These are phyloP conservation scores for Tachyglossus aculeatus DNA, from an alignment of 2,797 vertebrate genomes.

Conservation along the genomic window DNA sequence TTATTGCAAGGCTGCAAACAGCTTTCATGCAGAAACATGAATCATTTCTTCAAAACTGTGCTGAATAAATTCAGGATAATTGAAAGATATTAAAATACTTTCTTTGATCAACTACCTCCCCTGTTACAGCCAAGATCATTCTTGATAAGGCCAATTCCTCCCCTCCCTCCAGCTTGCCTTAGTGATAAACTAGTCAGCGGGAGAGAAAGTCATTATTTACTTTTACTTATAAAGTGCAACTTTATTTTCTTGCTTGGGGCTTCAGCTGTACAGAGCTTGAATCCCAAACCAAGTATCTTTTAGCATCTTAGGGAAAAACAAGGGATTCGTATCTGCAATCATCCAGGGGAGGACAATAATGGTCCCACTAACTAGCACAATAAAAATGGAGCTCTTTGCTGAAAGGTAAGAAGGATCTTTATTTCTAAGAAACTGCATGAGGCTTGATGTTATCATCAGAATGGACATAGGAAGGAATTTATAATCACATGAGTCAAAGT, in stretches of 20 bases:
- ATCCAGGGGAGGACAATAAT: too few species aligned
- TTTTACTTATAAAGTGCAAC: neutral
- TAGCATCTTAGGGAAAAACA: neutral
- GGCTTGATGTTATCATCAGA: too few species aligned
- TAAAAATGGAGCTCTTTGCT: too few species aligned
- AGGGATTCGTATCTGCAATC: too few species aligned
- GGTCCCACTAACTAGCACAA: too few species aligned
- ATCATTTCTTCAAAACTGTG: neutral
- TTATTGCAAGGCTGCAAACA: neutral
- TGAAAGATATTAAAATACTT: neutral
- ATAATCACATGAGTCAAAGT: too few species aligned
- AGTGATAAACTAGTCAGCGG: neutral
- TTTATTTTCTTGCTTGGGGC: neutral
- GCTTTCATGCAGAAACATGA: neutral
- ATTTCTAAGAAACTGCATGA: too few species aligned
- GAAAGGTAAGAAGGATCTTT: too few species aligned
- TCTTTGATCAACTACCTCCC: neutral
- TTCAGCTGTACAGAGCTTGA: slow-evolving; percentile 24
- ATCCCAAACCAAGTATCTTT: neutral
- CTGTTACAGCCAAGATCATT: too few species aligned
- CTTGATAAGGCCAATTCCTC: too few species aligned
- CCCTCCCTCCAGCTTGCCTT: slow-evolving; percentile 22
- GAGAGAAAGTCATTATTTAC: slow-evolving; percentile 5
- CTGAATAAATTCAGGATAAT: neutral
- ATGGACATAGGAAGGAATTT: too few species aligned